A percentile compares a stretch with the other conserved stretches of the same genome.
Evolutionary conservation across 37 sponge, comb jelly and placozoan species (phyloP).

Genomic region (Aplysina aerophoba): DNA sequence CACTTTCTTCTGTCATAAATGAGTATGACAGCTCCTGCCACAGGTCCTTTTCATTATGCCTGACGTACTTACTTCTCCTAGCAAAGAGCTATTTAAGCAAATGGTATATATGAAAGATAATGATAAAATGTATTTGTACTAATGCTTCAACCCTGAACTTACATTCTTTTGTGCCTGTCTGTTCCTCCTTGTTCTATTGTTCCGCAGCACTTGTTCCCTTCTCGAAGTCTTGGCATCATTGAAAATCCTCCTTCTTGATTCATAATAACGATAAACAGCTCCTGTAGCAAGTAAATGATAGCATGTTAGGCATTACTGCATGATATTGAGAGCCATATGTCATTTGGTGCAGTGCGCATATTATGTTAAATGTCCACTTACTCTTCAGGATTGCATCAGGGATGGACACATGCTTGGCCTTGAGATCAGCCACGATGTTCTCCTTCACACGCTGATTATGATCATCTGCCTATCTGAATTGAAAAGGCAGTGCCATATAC

Average conservation of each 20-base stretch:
- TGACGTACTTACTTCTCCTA: slow-evolving; percentile 11
- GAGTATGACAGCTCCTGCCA: slow-evolving; percentile 8
- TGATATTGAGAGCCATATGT: no score
- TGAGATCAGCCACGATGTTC: not conserved
- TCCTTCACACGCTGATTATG: slow-evolving; percentile 5
- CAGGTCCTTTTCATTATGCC: not conserved
- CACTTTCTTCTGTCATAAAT: slow-evolving; percentile 24
- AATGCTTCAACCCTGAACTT: not conserved
- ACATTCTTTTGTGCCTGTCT: slow-evolving; percentile 29
- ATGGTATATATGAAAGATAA: not conserved
- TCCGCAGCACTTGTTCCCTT: not conserved
- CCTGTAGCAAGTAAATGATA: no score
- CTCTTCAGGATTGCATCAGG: no score
- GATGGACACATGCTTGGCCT: no score
- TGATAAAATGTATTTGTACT: not conserved
- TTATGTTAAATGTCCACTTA: no score
- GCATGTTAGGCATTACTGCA: no score
- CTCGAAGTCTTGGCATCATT: slow-evolving; percentile 10
- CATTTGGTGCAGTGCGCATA: no score
- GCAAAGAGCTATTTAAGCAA: slow-evolving; percentile 16
- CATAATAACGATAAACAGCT: slow-evolving; percentile 19
- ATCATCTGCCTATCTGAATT: slow-evolving; percentile 3
- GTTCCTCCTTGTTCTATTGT: not conserved
- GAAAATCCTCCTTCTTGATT: slow-evolving; percentile 26
- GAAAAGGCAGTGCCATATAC: not conserved